Conservation (phyloP, 2,797 vertebrate genomes). For the Oryzias sinensis region DNA sequence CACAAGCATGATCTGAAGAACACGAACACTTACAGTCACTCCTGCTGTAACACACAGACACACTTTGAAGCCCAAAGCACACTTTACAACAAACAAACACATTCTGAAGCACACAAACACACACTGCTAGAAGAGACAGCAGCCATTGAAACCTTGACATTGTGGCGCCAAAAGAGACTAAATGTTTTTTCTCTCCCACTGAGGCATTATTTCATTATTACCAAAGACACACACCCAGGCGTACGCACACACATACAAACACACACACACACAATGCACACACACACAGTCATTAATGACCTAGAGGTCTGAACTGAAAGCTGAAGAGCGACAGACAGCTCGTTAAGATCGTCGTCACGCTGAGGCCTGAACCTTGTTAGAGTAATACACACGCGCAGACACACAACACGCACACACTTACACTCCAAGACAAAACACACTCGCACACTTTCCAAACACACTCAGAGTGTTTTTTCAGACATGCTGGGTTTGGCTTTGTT, state of each 20-base stretch:
- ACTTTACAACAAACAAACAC: too few species aligned
- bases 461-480: slow-evolving; percentile 58
- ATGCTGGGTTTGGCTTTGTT: slow-evolving; percentile 61
- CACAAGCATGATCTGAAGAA: too few species aligned
- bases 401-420: slow-evolving; percentile 20
- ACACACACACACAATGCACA: slow-evolving; percentile 14
- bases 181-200: slow-evolving; percentile 70
- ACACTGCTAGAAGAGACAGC: slow-evolving; percentile 43
- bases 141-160: slow-evolving; percentile 67
- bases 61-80: too few species aligned
- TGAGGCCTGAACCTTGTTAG: slow-evolving; percentile 75
- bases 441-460: slow-evolving; percentile 52
- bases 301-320: slow-evolving; percentile 56
- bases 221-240: slow-evolving; percentile 27
- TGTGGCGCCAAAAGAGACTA: slow-evolving; percentile 68
- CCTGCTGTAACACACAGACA: too few species aligned
- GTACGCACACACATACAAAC: slow-evolving; percentile 29
- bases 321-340: slow-evolving; percentile 79
- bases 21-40: too few species aligned
- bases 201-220: slow-evolving; percentile 71
- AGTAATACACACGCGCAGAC: slow-evolving; percentile 56
- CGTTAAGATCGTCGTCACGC: slow-evolving; percentile 74
- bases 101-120: slow-evolving; percentile 2
- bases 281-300: slow-evolving; percentile 54
- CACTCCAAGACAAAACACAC: slow-evolving; percentile 32